Conservation (phyloP, 2,888 invertebrate species). For the Drosophila planitibia region DNA sequence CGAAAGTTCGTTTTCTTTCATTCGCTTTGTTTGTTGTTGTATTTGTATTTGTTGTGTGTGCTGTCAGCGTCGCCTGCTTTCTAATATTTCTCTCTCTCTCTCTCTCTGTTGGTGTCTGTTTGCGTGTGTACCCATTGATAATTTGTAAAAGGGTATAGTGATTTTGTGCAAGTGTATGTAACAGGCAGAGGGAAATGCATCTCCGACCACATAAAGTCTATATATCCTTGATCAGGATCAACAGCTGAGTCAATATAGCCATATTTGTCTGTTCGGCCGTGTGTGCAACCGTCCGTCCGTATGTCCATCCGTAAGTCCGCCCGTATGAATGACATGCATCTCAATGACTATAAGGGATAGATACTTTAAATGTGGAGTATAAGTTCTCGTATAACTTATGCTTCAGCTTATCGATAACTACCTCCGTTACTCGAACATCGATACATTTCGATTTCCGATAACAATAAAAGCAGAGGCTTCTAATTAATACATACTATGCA, state of each 20-base stretch:
- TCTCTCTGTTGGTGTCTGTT: not conserved
- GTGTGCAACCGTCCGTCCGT: too few species aligned
- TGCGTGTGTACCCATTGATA: not conserved
- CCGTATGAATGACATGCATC: too few species aligned
- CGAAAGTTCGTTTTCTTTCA: slow-evolving; percentile 30
- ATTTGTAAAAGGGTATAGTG: not conserved
- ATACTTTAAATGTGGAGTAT: not conserved
- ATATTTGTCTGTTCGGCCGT: not conserved
- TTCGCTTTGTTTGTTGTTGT: slow-evolving; percentile 21
- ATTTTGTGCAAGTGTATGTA: not conserved
- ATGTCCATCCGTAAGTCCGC: too few species aligned
- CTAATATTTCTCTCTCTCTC: not conserved
- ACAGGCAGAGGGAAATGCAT: not conserved
- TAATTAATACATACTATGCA: not conserved
- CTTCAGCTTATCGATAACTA: not conserved
- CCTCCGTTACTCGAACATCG: not conserved
- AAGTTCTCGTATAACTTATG: not conserved
- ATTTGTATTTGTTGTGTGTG: slow-evolving; percentile 39
- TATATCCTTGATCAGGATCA: not conserved
- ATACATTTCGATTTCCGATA: not conserved
- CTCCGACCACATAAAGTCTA: not conserved
- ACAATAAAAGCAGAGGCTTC: not conserved
- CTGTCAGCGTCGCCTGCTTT: slow-evolving; percentile 43
- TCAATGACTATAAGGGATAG: not conserved
- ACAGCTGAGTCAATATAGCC: not conserved